Conservation (phyloP, 2,113 vertebrate genomes). For the Neofelis nebulosa region DNA sequence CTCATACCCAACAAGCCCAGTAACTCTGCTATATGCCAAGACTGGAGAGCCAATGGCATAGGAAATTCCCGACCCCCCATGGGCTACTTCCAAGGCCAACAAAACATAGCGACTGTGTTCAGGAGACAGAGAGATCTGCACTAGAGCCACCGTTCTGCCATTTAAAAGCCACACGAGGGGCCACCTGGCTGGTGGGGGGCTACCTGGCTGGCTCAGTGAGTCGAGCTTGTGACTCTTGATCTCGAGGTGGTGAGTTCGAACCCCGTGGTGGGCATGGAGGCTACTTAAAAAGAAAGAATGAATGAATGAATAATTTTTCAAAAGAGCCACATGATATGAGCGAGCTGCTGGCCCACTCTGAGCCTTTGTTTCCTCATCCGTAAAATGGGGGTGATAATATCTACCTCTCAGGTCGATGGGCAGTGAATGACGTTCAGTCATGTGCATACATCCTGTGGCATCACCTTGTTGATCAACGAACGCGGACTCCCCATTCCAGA, state of each 20-base stretch:
- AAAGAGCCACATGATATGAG: neutral
- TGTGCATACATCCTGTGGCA: rapidly evolving
- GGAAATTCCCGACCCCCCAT: neutral
- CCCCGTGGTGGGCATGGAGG: neutral
- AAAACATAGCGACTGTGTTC: neutral
- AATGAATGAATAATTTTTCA: neutral
- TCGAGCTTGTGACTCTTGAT: neutral
- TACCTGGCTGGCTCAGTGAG: neutral
- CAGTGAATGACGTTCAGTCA: too few relatives aligned
- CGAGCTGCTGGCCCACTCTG: neutral
- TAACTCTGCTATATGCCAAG: neutral
- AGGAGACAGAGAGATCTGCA: neutral
- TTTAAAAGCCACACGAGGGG: neutral
- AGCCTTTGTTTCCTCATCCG: neutral
- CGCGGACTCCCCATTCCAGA: neutral
- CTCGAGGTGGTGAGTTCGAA: neutral
- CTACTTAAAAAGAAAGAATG: neutral
- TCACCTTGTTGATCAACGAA: neutral
- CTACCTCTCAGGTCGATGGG: neutral
- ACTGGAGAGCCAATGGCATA: neutral
- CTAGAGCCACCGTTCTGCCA: neutral
- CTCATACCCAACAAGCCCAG: too few relatives aligned
- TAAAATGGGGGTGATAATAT: too few relatives aligned
- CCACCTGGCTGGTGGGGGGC: neutral
- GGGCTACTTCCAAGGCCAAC: neutral